Evolutionary conservation across 2,888 invertebrate genomes (phyloP).

Genomic region (Sabatieria punctata): DNA sequence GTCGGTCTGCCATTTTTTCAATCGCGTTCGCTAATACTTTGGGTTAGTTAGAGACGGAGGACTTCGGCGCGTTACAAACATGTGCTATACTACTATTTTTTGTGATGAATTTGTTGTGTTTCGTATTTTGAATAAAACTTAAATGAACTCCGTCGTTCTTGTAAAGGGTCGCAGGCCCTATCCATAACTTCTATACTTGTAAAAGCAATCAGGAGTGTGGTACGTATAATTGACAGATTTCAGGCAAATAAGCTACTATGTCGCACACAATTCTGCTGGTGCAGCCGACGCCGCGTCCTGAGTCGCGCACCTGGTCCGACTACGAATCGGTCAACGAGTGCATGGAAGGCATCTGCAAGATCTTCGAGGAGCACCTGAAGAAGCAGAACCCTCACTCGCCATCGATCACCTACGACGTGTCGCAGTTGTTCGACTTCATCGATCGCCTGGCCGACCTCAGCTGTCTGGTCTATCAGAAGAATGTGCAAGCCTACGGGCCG

Average conservation of each 20-base stretch:
- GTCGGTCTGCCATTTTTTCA: too few species aligned
- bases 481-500: conserved; percentile 84
- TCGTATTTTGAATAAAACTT: too few species aligned
- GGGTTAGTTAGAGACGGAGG: too few species aligned
- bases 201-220: too few species aligned
- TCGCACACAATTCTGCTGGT: conserved; percentile 92
- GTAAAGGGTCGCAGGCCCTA: too few species aligned
- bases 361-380: conserved; percentile 95
- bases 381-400: conserved; percentile 82
- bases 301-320: conserved; percentile 91
- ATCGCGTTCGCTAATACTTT: too few species aligned
- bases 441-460: conserved; percentile 87
- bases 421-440: conserved; percentile 87
- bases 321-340: conserved; percentile 95
- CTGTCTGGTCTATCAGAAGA: conserved; percentile 72
- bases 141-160: too few species aligned
- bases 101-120: too few species aligned
- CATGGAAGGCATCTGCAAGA: conserved; percentile 94
- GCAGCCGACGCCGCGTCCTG: conserved; percentile 78
- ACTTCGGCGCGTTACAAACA: too few species aligned
- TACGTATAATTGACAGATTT: too few species aligned
- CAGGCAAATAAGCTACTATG: conserved; percentile 35
- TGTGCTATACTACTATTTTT: too few species aligned
- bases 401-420: conserved; percentile 90
- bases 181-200: too few species aligned